These are phyloP conservation scores for Micrastur ruficollis DNA, from an alignment of 2,797 vertebrate species.

Conservation along the genomic window DNA sequence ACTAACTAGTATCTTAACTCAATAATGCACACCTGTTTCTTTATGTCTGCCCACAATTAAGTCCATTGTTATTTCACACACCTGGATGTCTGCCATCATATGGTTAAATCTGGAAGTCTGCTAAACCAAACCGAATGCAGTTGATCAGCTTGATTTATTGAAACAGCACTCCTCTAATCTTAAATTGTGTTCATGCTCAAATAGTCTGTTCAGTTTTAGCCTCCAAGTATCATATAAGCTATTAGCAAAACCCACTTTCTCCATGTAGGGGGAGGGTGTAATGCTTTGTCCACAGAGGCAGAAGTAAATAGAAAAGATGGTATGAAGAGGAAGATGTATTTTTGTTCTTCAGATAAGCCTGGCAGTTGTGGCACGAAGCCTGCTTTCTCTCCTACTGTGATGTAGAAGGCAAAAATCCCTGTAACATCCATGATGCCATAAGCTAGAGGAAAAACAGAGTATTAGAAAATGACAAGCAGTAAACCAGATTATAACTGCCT, in stretches of 20 bases:
- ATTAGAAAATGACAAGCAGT: constrained; percentile 1
- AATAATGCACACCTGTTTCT: background rate
- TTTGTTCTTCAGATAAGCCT: background rate
- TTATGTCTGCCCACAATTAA: background rate
- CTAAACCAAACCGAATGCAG: background rate
- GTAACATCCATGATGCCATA: background rate
- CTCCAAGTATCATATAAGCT: rapidly evolving
- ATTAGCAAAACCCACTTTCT: background rate
- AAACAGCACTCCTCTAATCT: background rate
- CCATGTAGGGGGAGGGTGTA: too few relatives aligned
- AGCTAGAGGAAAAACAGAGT: background rate
- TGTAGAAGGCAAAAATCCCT: background rate
- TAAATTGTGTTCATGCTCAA: background rate
- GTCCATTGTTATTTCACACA: background rate
- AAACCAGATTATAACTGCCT: background rate
- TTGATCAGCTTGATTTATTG: background rate
- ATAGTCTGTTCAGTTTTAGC: background rate
- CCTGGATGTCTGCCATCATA: background rate
- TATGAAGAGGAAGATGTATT: background rate
- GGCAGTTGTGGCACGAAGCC: background rate
- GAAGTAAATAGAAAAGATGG: background rate
- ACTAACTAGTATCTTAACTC: background rate
- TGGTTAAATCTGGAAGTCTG: background rate
- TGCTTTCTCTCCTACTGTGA: background rate
- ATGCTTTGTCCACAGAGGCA: background rate